Conservation (phyloP, 2,113 vertebrate genomes). For the Notothenia coriiceps region DNA sequence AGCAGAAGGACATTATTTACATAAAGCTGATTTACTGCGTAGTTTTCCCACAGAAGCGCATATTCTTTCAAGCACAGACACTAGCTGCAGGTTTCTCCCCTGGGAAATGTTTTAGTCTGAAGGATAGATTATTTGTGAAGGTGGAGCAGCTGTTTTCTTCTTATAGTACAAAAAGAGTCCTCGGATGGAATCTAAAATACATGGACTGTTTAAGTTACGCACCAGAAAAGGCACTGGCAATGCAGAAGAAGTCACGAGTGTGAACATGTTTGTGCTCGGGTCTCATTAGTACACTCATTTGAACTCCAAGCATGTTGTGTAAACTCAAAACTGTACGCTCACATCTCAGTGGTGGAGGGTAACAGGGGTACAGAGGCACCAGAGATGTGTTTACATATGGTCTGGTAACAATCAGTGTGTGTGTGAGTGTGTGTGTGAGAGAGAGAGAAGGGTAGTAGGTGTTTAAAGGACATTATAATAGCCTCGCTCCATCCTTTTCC, state of each 20-base stretch:
- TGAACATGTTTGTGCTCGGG: constrained; percentile 22
- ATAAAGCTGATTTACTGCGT: constrained; percentile 56
- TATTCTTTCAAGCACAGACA: constrained; percentile 15
- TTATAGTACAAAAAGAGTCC: not conserved
- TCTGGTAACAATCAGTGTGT: constrained; percentile 83
- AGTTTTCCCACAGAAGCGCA: constrained; percentile 44
- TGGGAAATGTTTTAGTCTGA: constrained; percentile 17
- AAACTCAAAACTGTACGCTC: constrained; percentile 39
- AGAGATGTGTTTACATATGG: constrained; percentile 72
- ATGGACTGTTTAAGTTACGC: constrained; percentile 15
- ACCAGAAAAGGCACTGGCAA: not conserved
- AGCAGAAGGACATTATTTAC: constrained; percentile 55
- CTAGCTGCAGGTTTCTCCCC: constrained; percentile 10
- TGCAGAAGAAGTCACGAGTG: constrained; percentile 19
- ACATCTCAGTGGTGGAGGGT: constrained; percentile 49
- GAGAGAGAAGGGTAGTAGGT: constrained; percentile 73
- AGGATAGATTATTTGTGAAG: not conserved
- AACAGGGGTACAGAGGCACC: constrained; percentile 61
- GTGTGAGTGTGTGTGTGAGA: constrained; percentile 13
- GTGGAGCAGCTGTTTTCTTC: constrained; percentile 29
- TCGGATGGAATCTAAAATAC: constrained; percentile 1
- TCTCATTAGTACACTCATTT: constrained; percentile 29
- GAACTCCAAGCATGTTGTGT: constrained; percentile 38
- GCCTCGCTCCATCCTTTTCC: constrained; percentile 79
- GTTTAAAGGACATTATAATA: constrained; percentile 76